Conservation (phyloP, 2,888 invertebrate species). For the Branchipolynoe longqiensis region DNA sequence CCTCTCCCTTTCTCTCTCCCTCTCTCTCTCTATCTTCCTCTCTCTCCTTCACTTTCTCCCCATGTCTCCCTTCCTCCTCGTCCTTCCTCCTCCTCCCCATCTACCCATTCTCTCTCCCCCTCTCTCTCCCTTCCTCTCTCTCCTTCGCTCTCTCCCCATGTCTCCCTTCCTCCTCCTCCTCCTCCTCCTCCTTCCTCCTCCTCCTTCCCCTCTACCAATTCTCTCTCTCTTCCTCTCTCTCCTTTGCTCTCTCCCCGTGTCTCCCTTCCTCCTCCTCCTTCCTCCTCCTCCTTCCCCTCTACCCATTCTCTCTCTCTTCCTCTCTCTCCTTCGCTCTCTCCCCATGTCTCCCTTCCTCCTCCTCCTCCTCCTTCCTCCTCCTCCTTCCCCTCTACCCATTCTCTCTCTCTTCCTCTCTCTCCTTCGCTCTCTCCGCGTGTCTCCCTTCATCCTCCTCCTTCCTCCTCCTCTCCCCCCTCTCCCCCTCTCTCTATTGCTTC, state of each 20-base stretch:
- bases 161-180: not conserved
- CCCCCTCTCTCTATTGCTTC: not conserved
- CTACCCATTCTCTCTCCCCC: not conserved
- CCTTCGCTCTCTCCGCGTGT: no score
- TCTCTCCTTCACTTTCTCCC: not conserved
- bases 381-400: not conserved
- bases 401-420: not conserved
- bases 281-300: not conserved
- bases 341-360: not conserved
- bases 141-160: not conserved
- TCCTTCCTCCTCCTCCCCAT: not conserved
- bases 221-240: not conserved
- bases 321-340: not conserved
- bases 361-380: not conserved
- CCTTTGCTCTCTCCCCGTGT: not conserved
- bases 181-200: not conserved
- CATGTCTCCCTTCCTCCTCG: not conserved
- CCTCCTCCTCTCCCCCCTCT: not conserved
- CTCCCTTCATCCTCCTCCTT: no score
- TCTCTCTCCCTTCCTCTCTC: not conserved
- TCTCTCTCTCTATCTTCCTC: not conserved
- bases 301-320: not conserved
- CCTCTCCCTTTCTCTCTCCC: not conserved
- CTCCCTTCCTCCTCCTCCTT: slow-evolving; percentile 9
- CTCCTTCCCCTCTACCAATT: not conserved